Evolutionary conservation across 1,140 invertebrate species (phyloP), one percentile per base, ranked within the genome.

Genomic region (Lasioglossum albipes): DNA sequence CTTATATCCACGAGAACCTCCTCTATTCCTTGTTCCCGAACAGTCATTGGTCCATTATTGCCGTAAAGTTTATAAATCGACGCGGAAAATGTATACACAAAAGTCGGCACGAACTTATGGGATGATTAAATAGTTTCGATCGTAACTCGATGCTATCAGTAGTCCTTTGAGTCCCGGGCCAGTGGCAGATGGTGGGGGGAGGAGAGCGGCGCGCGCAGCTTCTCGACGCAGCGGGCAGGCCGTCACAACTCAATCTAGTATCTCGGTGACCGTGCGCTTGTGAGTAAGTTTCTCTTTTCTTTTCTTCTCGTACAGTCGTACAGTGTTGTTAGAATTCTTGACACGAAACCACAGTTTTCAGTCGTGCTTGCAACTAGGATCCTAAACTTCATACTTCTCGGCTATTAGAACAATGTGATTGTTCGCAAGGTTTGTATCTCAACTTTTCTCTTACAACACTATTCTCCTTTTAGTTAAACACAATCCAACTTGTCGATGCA

Each of bases 221-320:
- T 82, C 83, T 79, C 71, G 62, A 73, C 52, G 18, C 41, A 79
- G 52, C 77, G 71, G 71, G 62, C 73, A 72, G 90, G 88, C 92
- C 90, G 90, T 93, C 91, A 93, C 92, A 93, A 92, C 92, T 93
- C 92, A 93, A 92, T 93, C 91, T 92, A 93, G 92, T 92, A 90
- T 89, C 88, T 89, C 89, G 83, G 88, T 89, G 86, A 88, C 90
- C 87, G 89, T 85, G 83, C 84, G 75, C 64, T 12, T 22, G 64
- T n/a, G 20, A 72, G 52, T 4, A 45, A 42, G 69, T 64, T 41
- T 45, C 16, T 71, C 12, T 59, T 49, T 67, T 57, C 16, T 13
- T 67, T 20, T 67, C 75, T 31, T 52, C 31, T 7, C 7, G 16
- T 0, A 12, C 18, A 36, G 57, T 7, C 7, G 16, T 0, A 12